phyloP scores from a whole-genome alignment of 2,797 vertebrate species.

The Sebastes oblongus region DNA sequence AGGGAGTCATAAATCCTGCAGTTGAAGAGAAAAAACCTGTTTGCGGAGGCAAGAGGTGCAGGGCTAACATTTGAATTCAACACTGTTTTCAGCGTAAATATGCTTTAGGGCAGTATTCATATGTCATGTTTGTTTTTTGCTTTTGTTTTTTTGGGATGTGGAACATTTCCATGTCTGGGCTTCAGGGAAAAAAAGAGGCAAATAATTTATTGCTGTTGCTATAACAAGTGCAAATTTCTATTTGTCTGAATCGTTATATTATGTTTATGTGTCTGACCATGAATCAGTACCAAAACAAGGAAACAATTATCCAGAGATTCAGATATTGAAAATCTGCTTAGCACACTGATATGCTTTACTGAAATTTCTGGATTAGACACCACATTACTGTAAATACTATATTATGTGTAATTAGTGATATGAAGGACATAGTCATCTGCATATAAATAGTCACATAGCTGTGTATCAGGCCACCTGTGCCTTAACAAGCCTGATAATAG shows the following conservation, averaged over 20 bases:
- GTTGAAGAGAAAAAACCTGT: neutral
- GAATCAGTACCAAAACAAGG: neutral
- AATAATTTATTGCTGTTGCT: neutral
- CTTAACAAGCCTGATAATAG: neutral
- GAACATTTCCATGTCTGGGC: neutral
- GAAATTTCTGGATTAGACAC: neutral
- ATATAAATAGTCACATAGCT: neutral
- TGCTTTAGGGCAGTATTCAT: neutral
- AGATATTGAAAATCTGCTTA: neutral
- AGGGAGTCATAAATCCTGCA: neutral
- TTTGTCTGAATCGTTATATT: neutral
- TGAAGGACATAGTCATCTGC: conserved; percentile 15
- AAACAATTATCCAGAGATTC: neutral
- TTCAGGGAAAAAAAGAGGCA: neutral
- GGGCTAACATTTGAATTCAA: neutral
- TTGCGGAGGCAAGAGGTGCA: neutral
- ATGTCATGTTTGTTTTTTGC: neutral
- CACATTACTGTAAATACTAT: neutral
- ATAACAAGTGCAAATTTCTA: neutral
- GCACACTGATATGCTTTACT: neutral
- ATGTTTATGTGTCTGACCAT: neutral
- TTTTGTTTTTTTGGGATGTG: neutral
- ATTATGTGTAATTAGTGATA: neutral
- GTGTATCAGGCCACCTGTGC: neutral
- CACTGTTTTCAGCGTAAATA: neutral